Evolutionary conservation across 2,888 invertebrate genomes (phyloP), one percentile per base, ranked within the genome.

Genomic region (Rhamnusium bicolor): DNA sequence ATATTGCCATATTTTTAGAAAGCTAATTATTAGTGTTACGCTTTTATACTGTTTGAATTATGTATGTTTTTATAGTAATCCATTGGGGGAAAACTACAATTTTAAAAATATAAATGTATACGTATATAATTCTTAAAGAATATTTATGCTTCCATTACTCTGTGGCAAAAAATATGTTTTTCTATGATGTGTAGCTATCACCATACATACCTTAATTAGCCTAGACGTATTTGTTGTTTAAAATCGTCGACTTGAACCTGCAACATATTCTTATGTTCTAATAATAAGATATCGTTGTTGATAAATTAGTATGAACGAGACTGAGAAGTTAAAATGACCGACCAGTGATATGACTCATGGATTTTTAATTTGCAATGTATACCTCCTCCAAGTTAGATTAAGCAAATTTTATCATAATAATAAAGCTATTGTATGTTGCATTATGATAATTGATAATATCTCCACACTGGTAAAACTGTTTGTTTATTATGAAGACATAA

Each of bases 171-270:
- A 61, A 12, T 5, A n/a, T 10, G 8, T 46, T 2, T 16, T 40
- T 60, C 16, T 40, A 29, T 27, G n/a, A n/a, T 19, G 8, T 24
- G 8, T 16, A 14, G 8, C 16, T 40, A n/a, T n/a, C 61, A 0
- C 14, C n/a, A 65, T 65, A 65, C 65, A 21, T 65, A 65, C 65
- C 65, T 65, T 29, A 53, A 65, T 65, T 65, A 19, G 18, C 14
- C 65, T 65, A 51, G 62, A 27, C 5, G 18, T 56, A 2, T 65
- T 53, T 18, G 16, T 12, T 7, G 51, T 16, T 54, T 53, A 63
- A 8, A 49, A 63, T 63, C 16, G 14, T 29, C 63, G n/a, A 14
- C 53, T 27, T 3, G 61, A 10, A 27, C 40, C 70, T 70, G 70
- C 6, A 70, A 70, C 51, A 60, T 10, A 70, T 14, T 53, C 54